Base-by-base conservation (phyloP, 2,113 vertebrate species). In the Orcinus orca region DNA sequence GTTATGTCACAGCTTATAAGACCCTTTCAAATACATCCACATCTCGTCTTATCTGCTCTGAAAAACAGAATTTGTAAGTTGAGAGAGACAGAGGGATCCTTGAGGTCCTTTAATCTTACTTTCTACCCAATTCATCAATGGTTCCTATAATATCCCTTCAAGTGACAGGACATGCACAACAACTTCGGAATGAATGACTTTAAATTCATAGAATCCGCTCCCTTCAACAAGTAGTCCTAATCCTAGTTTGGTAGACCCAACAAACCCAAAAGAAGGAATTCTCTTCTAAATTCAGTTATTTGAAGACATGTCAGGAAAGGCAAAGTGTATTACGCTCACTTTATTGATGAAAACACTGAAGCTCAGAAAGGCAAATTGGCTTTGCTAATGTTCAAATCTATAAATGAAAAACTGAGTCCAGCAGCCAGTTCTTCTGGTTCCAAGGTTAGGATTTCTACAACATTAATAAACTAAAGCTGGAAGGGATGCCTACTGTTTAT, bases 381-480 rank as follows among this genome's bases (percentile, higher is more conserved):
- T 85, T 85, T 67, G 31, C 74, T 44, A 87, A 77, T 44, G 58
- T 90, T 85, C 76, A 95, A 88, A 90, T 18, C 38, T 91, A 90
- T 33, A 74, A 84, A 92, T 25, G n/a, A 85, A 88, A 50, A 73
- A 70, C 9, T 88, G 79, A 68, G 44, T 17, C 85, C 36, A 84
- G 44, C 77, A 85, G 21, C 4, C 53, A 60, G 21, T 79, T 81
- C 31, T 94, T 92, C 18, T 76, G 33, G 33, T 84, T 87, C 53
- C 44, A 76, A 91, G 33, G 58, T 47, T 88, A 87, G 33, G 87
- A 73, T 80, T 89, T 80, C 41, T 70, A 89, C 44, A 96, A 21
- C n/a, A 36, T 29, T 68, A 50, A 96, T 89, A 58, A 31, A 29
- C 21, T 67, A 71, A 97, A 85, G 6, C 80, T 70, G 33, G 58